Percentiles rank a stretch among this genome's conserved stretches.
Conservation (phyloP, 2,797 vertebrate genomes). For the Macroramphosus scolopax region DNA sequence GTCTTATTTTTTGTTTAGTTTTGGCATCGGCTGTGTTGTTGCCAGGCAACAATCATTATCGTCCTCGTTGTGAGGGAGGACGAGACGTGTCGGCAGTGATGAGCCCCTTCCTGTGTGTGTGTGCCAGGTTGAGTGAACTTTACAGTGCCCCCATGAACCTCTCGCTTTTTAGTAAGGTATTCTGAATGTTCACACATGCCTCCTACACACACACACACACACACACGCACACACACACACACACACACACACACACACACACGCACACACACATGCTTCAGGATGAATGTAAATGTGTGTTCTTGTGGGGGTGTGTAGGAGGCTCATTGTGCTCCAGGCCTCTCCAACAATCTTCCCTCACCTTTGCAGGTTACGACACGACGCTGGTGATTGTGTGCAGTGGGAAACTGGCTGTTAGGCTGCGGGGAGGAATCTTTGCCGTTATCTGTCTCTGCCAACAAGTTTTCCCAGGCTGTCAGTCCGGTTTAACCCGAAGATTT, state of each 20-base stretch:
- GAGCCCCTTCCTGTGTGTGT: constrained; percentile 44
- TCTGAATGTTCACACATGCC: constrained; percentile 24
- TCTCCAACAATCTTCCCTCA: constrained; percentile 46
- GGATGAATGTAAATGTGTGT: constrained; percentile 39
- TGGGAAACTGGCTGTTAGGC: constrained; percentile 68
- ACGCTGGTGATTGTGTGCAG: constrained; percentile 34
- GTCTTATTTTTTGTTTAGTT: constrained; percentile 15
- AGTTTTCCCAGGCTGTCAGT: constrained; percentile 42
- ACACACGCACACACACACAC: constrained; percentile 11
- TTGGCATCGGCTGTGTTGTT: constrained; percentile 45
- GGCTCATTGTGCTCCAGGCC: constrained; percentile 56
- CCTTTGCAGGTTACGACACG: constrained; percentile 66
- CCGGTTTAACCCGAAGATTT: constrained; percentile 60
- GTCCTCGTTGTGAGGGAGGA: constrained; percentile 25
- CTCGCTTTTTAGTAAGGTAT: constrained; percentile 26
- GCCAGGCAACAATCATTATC: constrained; percentile 56
- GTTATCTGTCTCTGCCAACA: constrained; percentile 49
- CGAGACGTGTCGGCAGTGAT: constrained; percentile 27
- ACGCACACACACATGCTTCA: constrained; percentile 21
- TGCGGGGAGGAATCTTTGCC: constrained; percentile 51
- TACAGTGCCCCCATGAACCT: constrained; percentile 18
- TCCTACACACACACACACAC: constrained; percentile 34
- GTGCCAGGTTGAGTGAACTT: constrained; percentile 27
- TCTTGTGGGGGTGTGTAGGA: constrained; percentile 52
- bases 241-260: constrained; percentile 5